Evolutionary conservation across 1,140 invertebrate genomes (phyloP), one percentile per base, ranked within the genome.

Genomic region (Listronotus oregonensis): DNA sequence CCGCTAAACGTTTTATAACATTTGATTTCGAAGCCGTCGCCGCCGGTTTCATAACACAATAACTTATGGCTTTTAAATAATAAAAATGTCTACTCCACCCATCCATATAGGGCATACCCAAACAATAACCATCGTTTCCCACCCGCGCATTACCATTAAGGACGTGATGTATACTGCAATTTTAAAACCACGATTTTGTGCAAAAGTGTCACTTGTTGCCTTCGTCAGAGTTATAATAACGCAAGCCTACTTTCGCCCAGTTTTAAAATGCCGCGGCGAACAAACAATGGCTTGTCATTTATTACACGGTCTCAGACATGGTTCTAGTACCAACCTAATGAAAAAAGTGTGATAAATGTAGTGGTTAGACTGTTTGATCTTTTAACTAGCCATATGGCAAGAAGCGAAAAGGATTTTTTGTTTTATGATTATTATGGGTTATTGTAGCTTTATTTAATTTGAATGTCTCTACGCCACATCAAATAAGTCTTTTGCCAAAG

Each of bases 171-270:
- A 56, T 56, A 31, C 39, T 11, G 54, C 39, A 42, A 43, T 56
- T 56, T 56, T 56, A 39, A 56, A 56, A 56, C 39, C 56, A 59
- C 56, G 56, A 59, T 59, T 59, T 59, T 44, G 54, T 56, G 11
- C 54, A 42, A 56, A 59, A 59, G 42, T 47, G 44, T 59, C 56
- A 47, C 42, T 59, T 46, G 56, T 46, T 47, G 56, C 43, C 56
- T 43, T 59, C 56, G 44, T 59, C 27, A 59, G 39, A 56, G 17
- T 42, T 18, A 18, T 39, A 27, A 43, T 44, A 43, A 27, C 5
- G 21, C 21, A 27, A 27, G 21, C 21, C 43, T 43, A 59, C 56
- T 59, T 59, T 59, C 56, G 56, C 56, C 43, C 56, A 21, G 42
- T 59, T 59, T 59, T 59, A 43, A 59, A 59, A 59, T 59, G 56